A percentile compares a stretch with the other conserved stretches of the same genome.
phyloP scores from a whole-genome alignment of 2,888 invertebrate species.

The Ryuthela nishihirai region DNA sequence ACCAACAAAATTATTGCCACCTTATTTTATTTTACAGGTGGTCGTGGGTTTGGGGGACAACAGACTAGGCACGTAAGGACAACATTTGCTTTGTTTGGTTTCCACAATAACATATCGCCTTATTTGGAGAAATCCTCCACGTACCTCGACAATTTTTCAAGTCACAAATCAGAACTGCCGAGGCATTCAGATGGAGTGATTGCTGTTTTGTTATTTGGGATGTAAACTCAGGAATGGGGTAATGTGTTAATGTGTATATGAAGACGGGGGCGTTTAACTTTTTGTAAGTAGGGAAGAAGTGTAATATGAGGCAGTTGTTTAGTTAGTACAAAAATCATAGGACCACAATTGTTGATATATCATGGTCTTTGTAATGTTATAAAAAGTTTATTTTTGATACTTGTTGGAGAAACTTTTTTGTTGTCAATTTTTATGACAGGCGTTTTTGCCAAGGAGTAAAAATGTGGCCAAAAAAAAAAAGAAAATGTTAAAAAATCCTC shows the following conservation, averaged over 20 bases:
- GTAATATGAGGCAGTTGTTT: slow-evolving; percentile 36
- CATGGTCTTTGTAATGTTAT: slow-evolving; percentile 39
- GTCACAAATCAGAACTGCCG: neutral
- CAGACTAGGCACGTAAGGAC: slow-evolving; percentile 30
- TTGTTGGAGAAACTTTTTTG: slow-evolving; percentile 41
- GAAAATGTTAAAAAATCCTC: slow-evolving; percentile 17
- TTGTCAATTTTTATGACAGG: slow-evolving; percentile 37
- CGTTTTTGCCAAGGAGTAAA: slow-evolving; percentile 39
- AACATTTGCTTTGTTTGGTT: slow-evolving; percentile 38
- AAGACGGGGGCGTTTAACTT: slow-evolving; percentile 34
- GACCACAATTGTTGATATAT: slow-evolving; percentile 40
- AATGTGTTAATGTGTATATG: slow-evolving; percentile 38
- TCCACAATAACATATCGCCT: slow-evolving; percentile 40
- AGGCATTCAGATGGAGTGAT: slow-evolving; percentile 4
- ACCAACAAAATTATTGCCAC: slow-evolving; percentile 31
- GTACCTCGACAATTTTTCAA: neutral
- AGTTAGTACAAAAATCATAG: slow-evolving; percentile 37
- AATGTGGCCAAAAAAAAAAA: slow-evolving; percentile 34
- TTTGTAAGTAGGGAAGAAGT: slow-evolving; percentile 35
- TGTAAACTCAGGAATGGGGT: slow-evolving; percentile 36
- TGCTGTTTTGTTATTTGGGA: slow-evolving; percentile 6
- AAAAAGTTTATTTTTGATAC: slow-evolving; percentile 41
- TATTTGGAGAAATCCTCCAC: slow-evolving; percentile 8
- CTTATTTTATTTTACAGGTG: slow-evolving; percentile 24
- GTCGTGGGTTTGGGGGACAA: slow-evolving; percentile 35